Evolutionary conservation across 2,113 vertebrate genomes (phyloP).

Genomic region (Vicugna pacos): DNA sequence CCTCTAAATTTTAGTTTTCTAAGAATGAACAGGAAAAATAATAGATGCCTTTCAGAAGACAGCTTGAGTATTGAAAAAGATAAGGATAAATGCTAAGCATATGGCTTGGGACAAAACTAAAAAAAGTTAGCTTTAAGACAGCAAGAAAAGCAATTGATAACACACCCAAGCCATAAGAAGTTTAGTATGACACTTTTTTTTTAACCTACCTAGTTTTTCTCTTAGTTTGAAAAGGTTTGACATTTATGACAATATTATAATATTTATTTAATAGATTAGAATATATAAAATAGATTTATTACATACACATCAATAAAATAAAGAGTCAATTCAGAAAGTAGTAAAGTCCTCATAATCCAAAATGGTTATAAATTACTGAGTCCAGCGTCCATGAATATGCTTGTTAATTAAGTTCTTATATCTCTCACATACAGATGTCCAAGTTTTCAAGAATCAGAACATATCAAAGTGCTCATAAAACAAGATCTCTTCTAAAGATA

Average conservation of each 20-base stretch:
- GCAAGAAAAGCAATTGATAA: not conserved
- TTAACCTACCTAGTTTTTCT: not conserved
- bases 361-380: not conserved
- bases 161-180: not conserved
- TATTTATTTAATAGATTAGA: not conserved
- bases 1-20: not conserved
- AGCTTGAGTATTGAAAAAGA: not conserved
- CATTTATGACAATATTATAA: not conserved
- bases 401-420: not conserved
- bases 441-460: not conserved
- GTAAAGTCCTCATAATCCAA: not conserved
- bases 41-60: not conserved
- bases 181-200: not conserved
- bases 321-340: not conserved
- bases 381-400: not conserved
- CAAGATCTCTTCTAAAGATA: constrained; percentile 8
- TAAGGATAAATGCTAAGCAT: not conserved
- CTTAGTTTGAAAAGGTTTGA: not conserved
- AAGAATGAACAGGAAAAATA: not conserved
- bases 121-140: not conserved
- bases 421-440: not conserved
- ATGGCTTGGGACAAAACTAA: not conserved
- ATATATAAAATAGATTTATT: not conserved
- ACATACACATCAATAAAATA: not conserved
- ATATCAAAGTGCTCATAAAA: not conserved